Evolutionary conservation across 1,140 invertebrate species (phyloP).

Genomic region (Colletes latitarsis): DNA sequence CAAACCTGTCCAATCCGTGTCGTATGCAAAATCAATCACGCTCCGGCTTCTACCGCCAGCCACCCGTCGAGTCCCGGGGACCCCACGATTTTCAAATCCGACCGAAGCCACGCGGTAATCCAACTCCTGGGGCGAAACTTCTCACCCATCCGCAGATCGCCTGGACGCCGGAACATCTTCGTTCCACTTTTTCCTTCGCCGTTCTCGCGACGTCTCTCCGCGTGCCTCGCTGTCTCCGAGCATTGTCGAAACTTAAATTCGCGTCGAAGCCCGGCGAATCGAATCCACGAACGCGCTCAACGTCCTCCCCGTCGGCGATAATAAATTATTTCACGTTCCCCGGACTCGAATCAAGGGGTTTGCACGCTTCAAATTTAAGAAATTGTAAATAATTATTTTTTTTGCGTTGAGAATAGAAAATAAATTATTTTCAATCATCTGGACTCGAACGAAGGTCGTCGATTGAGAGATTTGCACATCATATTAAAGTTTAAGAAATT

Average conservation of each 20-base stretch:
- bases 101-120: conserved; percentile 72
- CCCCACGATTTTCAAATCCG: conserved; percentile 74
- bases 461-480: too few species aligned
- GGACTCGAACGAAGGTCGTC: too few species aligned
- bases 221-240: background rate
- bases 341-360: background rate
- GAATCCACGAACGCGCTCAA: background rate
- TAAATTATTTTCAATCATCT: too few species aligned
- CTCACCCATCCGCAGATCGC: conserved; percentile 49
- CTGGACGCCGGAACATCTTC: conserved; percentile 43
- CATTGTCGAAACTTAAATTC: conserved; percentile 25
- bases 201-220: background rate
- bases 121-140: conserved; percentile 65
- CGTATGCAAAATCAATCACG: conserved; percentile 82
- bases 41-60: conserved; percentile 48
- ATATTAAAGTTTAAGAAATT: too few species aligned
- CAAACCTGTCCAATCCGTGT: conserved; percentile 82
- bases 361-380: too few species aligned
- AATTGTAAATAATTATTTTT: too few species aligned
- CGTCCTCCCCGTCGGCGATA: background rate
- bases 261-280: background rate
- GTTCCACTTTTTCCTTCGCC: conserved; percentile 11
- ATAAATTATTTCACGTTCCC: background rate
- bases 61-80: conserved; percentile 40
- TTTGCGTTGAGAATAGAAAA: too few species aligned